Evolutionary conservation across 2,797 vertebrate species (phyloP), one percentile per base, ranked within the genome.

Genomic region (Xiphorhynchus erythropygius): DNA sequence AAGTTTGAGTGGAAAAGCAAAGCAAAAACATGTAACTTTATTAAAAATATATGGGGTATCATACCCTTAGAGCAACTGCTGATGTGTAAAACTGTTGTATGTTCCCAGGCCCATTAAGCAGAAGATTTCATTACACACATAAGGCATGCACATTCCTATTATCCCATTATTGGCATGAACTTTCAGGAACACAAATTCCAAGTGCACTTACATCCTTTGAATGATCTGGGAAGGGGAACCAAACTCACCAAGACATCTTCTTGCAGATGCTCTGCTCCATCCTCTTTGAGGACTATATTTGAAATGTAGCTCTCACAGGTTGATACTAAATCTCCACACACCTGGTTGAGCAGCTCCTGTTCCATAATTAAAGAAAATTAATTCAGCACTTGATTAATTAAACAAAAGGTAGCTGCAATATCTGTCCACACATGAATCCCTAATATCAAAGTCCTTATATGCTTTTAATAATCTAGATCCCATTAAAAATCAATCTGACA

Each of bases 241-340:
- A 75, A 46, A 86, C 98, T 97, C 94, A 99, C 99, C 98, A 99
- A 96, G 64, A 98, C 83, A 22, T 99, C 98, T 90, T 99, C 98
- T 7, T 99, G 97, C 9, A 99, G 90, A 86, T 98, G 97, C 50
- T 98, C 97, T 8, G 97, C 55, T 78, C 98, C 98, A 3, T 95
- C 96, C 59, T 99, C 98, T 56, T 87, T 98, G 82, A 99, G 96
- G 88, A 99, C 96, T 44, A 99, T 89, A 18, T 68, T 59, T 1
- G 99, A 98, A 53, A 99, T 97, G 89, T 97, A 98, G 32, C 80
- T 89, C 91, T 99, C 98, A 18, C 98, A 99, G n/a, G 97, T 65
- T 0, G 98, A 97, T 22, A 99, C 97, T 80, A 99, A 90, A 39
- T 98, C 98, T 33, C 98, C 99, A 80, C 98, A 99, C 80, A 98